Evolutionary conservation across 2,797 vertebrate genomes (phyloP).

Genomic region (Rhinophrynus dorsalis): DNA sequence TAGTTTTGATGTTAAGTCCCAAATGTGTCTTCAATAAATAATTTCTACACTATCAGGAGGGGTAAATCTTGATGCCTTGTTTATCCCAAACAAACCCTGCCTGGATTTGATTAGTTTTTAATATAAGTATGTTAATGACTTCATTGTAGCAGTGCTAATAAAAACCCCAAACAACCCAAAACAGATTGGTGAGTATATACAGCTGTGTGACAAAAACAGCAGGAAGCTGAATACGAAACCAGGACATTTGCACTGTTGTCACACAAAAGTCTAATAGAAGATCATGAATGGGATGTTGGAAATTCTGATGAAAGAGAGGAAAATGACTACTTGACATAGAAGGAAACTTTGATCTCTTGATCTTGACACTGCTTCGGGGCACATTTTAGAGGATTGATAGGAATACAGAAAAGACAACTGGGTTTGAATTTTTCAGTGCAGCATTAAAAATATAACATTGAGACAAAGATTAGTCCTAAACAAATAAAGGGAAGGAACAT

Average conservation of each 20-base stretch:
- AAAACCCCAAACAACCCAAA: neutral
- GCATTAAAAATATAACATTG: constrained; percentile 20
- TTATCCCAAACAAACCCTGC: constrained; percentile 25
- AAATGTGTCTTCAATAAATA: constrained; percentile 38
- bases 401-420: constrained; percentile 31
- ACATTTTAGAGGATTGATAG: constrained; percentile 33
- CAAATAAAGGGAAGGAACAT: too few relatives aligned
- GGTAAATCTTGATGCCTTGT: constrained; percentile 31
- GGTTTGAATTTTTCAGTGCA: constrained; percentile 15
- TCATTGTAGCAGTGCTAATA: constrained; percentile 11
- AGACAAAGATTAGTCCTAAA: neutral
- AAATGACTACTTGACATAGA: constrained; percentile 26
- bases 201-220: constrained; percentile 17
- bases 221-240: constrained; percentile 9
- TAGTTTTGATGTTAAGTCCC: constrained; percentile 25
- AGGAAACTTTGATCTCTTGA: constrained; percentile 42
- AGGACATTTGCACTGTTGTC: neutral
- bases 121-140: constrained; percentile 18
- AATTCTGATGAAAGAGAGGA: constrained; percentile 32
- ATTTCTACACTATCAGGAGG: constrained; percentile 17
- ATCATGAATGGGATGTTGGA: constrained; percentile 33
- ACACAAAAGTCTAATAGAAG: constrained; percentile 25
- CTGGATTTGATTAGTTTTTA: constrained; percentile 45
- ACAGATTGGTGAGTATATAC: neutral
- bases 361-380: constrained; percentile 30